Conservation (phyloP, 2,797 vertebrate species). For the Pseudochaenichthys georgianus region DNA sequence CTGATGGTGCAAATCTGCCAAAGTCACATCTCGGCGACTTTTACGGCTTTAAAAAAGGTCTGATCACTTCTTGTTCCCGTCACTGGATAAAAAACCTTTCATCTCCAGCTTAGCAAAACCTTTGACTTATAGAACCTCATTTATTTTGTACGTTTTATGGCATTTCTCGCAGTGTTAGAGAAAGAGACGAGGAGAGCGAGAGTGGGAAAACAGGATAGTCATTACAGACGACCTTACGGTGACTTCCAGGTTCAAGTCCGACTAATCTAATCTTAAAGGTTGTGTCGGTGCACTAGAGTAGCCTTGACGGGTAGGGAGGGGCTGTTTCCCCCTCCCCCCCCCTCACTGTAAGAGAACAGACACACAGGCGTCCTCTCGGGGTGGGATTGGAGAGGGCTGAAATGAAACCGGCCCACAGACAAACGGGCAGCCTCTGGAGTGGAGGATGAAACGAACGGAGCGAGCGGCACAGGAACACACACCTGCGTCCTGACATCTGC, state of each 20-base stretch:
- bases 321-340: constrained; percentile 45
- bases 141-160: not conserved
- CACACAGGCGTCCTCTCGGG: constrained; percentile 63
- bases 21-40: constrained; percentile 70
- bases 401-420: constrained; percentile 81
- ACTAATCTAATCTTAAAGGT: constrained; percentile 58
- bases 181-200: constrained; percentile 41
- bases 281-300: constrained; percentile 32
- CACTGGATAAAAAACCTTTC: constrained; percentile 49
- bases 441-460: constrained; percentile 81
- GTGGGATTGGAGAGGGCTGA: constrained; percentile 65
- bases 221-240: constrained; percentile 52
- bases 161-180: constrained; percentile 18
- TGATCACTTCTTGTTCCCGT: constrained; percentile 59
- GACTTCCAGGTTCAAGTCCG: constrained; percentile 45
- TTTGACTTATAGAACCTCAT: constrained; percentile 43
- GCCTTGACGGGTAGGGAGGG: constrained; percentile 23
- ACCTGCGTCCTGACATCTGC: constrained; percentile 86
- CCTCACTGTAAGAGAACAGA: constrained; percentile 66
- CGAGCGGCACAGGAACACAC: constrained; percentile 78
- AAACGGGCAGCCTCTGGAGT: constrained; percentile 80
- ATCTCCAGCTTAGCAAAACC: constrained; percentile 55
- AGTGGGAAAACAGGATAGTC: constrained; percentile 42
- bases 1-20: constrained; percentile 72
- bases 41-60: constrained; percentile 63